A percentile compares a stretch with the other conserved stretches of the same genome.
These are phyloP conservation scores for Gari tellinella DNA, from an alignment of 2,888 invertebrate species.

Conservation along the genomic window DNA sequence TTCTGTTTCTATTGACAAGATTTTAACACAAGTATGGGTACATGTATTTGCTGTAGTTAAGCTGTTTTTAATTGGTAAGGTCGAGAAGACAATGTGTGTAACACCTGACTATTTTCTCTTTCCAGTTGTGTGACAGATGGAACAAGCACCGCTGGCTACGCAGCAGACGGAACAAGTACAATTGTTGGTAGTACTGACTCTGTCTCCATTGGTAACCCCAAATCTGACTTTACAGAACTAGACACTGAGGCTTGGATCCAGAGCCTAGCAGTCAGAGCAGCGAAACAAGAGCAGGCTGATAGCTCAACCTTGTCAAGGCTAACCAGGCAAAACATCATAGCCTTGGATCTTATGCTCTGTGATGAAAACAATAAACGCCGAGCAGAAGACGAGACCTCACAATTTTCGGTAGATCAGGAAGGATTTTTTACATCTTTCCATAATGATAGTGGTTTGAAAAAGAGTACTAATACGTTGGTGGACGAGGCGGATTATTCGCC, in stretches of 20 bases:
- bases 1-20: too few species aligned
- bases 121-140: slow-evolving; percentile 74
- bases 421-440: slow-evolving; percentile 99
- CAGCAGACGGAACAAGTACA: slow-evolving; percentile 72
- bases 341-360: slow-evolving; percentile 73
- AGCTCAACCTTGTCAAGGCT: slow-evolving; percentile 68
- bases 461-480: slow-evolving; percentile 71
- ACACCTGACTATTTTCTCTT: too few species aligned
- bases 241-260: slow-evolving; percentile 79
- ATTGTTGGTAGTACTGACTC: slow-evolving; percentile 67
- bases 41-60: too few species aligned
- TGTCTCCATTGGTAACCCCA: slow-evolving; percentile 59
- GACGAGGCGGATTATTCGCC: slow-evolving; percentile 66
- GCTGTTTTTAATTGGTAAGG: too few species aligned
- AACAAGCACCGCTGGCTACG: slow-evolving; percentile 71
- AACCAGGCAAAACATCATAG: slow-evolving; percentile 76
- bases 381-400: slow-evolving; percentile 87
- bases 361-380: slow-evolving; percentile 45
- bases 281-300: slow-evolving; percentile 69
- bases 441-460: slow-evolving; percentile 93
- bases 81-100: too few species aligned
- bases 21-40: too few species aligned
- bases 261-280: slow-evolving; percentile 73
- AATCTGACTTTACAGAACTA: slow-evolving; percentile 65
- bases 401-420: slow-evolving; percentile 98